Evolutionary conservation across 2,113 vertebrate genomes (phyloP), one percentile per base, ranked within the genome.

Genomic region (Aptenodytes forsteri): DNA sequence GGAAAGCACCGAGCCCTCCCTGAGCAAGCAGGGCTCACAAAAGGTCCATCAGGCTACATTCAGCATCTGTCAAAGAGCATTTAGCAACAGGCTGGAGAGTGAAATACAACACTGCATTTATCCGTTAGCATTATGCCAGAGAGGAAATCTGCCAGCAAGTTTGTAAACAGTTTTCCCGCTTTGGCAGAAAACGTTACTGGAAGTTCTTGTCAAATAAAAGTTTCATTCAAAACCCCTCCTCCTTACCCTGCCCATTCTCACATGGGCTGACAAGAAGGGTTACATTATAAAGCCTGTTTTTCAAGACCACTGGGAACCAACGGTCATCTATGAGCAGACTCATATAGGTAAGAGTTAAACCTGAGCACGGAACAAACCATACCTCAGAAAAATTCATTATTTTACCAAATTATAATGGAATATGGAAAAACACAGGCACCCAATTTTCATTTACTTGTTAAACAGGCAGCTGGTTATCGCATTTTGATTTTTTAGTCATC

Each of bases 241-340:
- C 50, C 72, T 83, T 30, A 22, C 5, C 62, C 84, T 62, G 54
- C 87, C 73, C 12, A 0, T 11, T 75, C 70, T 50, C 83, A n/a
- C 69, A 22, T 0, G 14, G 67, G 34, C 54, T 21, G 27, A 25
- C 16, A 4, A 1, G 7, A 76, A 61, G 7, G 30, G 54, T 22
- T 47, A 42, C 16, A 8, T 7, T 4, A 30, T 2, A 19, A 54
- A 77, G 59, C 19, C 49, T 30, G 15, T 6, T 71, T 26, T 54
- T 42, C 52, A 54, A 71, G 56, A 42, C 23, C 38, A 6, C 1
- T 34, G n/a, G 23, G 25, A 86, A 44, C 11, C 71, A 64, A 21
- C 0, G 0, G 67, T 42, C 19, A 9, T 0, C 1, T 23, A 44
- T 1, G 1, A 90, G 25, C 25, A 66, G 13, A 36, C 11, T 44